These are phyloP conservation scores for Dinocampus coccinellae DNA, from an alignment of 2,888 invertebrate species.

Conservation along the genomic window DNA sequence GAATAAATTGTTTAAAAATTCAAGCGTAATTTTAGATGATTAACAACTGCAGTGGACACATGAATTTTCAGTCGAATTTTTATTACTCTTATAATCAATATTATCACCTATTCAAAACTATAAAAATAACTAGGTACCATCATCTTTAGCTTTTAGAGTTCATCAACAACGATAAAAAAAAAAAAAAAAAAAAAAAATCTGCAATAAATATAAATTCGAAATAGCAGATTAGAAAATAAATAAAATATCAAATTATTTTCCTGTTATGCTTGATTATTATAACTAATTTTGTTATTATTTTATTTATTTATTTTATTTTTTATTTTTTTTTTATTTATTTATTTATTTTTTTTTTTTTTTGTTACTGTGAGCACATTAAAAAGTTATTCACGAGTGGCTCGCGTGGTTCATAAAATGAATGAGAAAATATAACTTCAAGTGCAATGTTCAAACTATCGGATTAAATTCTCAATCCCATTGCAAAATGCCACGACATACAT, in stretches of 20 bases:
- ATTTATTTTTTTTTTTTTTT: too few species aligned
- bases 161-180: too few species aligned
- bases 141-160: too few species aligned
- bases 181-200: too few species aligned
- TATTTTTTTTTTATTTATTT: too few species aligned
- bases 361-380: too few species aligned
- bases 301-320: too few species aligned
- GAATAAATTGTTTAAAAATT: neutral
- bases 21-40: neutral
- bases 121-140: too few species aligned
- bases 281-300: too few species aligned
- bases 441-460: constrained; percentile 44
- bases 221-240: neutral
- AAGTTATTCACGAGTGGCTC: constrained; percentile 33
- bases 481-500: constrained; percentile 45
- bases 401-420: constrained; percentile 38
- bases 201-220: neutral
- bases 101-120: too few species aligned
- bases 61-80: too few species aligned
- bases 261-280: neutral
- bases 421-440: constrained; percentile 37
- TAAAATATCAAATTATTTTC: neutral
- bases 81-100: too few species aligned
- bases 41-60: neutral
- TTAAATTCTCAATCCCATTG: constrained; percentile 47